Base-by-base conservation (phyloP, 2,797 vertebrate genomes). In the Sarcoramphus papa region DNA sequence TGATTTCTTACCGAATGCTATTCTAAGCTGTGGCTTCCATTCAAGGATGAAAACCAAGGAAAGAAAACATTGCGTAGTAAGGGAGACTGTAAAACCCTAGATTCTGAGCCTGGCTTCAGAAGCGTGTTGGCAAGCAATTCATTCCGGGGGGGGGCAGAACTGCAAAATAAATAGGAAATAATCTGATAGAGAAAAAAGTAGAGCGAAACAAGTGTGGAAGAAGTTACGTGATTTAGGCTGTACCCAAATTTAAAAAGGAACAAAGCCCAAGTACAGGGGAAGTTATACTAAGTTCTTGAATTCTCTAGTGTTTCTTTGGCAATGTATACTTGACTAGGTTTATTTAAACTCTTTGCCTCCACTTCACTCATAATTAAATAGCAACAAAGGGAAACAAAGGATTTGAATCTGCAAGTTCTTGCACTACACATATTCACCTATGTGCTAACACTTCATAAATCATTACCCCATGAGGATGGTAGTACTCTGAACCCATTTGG, bases 291-390 rank as follows among this genome's bases (percentile, higher is more conserved):
- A 64, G 60, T 35, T 75, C 27, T 60, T 88, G 57, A 69, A 89
- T 89, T 54, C 81, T 33, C 50, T 37, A 0, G 30, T 33, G 86
- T 45, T 90, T 64, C 80, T 60, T 74, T 65, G 53, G 50, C 78
- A 72, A 47, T 15, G 21, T 74, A 17, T 72, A 67, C 70, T 81
- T 79, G 77, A 77, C 83, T 64, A 57, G 21, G 19, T 91, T 95
- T 80, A 62, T 91, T 79, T 95, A 90, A 96, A 88, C 51, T 89
- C 74, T 86, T 65, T 64, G 53, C 41, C 67, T 95, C n/a, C 53
- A 53, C 69, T 91, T 93, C 90, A 93, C 68, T 94, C 86, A 90
- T 92, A 92, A 95, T 96, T 96, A 93, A 95, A 92, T n/a, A 93
- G 73, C 73, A 93, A 54, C 65, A 54, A 65, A 88, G 57, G 31